Percentiles rank a stretch among this genome's conserved stretches.
Evolutionary conservation across 1,140 invertebrate genomes (phyloP).

Genomic region (Asobara japonica): DNA sequence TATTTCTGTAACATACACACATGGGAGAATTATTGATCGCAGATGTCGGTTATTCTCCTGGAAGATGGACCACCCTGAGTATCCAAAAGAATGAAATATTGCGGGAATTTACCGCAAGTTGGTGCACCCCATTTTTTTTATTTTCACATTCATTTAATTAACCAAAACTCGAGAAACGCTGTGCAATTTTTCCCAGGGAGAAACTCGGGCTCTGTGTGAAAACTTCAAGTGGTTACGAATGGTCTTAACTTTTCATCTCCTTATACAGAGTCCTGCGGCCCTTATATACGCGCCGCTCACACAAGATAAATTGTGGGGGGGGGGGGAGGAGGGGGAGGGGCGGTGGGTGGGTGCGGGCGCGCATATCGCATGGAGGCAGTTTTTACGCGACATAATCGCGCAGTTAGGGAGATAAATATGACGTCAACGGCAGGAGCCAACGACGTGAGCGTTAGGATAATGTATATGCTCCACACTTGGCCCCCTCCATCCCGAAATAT

Average conservation of each 20-base stretch:
- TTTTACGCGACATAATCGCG: conserved; percentile 49
- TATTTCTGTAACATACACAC: not conserved
- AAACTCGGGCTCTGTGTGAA: not conserved
- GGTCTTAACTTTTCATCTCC: conserved; percentile 46
- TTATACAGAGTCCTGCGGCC: not conserved
- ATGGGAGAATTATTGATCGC: too few species aligned
- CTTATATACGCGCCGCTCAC: conserved; percentile 35
- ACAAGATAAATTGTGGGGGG: conserved; percentile 29
- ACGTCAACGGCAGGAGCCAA: conserved; percentile 54
- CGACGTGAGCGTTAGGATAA: conserved; percentile 48
- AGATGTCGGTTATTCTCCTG: too few species aligned
- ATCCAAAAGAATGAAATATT: not conserved
- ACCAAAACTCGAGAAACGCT: not conserved
- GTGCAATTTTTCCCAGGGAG: not conserved
- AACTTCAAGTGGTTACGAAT: conserved; percentile 47
- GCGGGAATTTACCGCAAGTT: too few species aligned
- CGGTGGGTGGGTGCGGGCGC: not conserved
- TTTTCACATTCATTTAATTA: conserved; percentile 2
- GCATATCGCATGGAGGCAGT: conserved; percentile 22
- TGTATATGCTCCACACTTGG: conserved; percentile 40
- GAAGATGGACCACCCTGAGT: too few species aligned
- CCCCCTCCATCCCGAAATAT: not conserved
- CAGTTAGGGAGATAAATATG: conserved; percentile 60
- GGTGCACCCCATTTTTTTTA: too few species aligned
- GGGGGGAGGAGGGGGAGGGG: not conserved